A percentile compares a stretch with the other conserved stretches of the same genome.
phyloP scores from a whole-genome alignment of 2,888 invertebrate species.

The Andrena bicolor region DNA sequence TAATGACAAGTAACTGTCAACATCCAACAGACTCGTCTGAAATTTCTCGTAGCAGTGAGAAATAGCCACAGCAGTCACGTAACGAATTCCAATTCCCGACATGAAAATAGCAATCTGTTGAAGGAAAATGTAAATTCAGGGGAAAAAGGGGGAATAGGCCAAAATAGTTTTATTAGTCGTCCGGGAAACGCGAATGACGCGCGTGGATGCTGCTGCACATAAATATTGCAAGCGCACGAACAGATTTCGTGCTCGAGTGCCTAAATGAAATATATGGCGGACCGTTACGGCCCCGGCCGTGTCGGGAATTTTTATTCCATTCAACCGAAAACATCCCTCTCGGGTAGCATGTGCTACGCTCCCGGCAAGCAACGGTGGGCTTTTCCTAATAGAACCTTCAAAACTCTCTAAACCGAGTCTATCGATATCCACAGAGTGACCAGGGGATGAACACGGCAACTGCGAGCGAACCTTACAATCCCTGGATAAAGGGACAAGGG shows the following conservation, averaged over 20 bases:
- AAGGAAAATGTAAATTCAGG: neutral
- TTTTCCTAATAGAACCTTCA: slow-evolving; percentile 32
- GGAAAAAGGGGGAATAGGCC: neutral
- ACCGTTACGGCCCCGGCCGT: slow-evolving; percentile 28
- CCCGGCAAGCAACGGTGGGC: slow-evolving; percentile 33
- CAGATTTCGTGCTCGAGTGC: slow-evolving; percentile 58
- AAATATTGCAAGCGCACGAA: slow-evolving; percentile 57
- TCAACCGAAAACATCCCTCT: slow-evolving; percentile 36
- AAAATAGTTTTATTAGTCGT: slow-evolving; percentile 7
- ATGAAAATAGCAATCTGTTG: neutral
- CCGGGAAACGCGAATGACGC: slow-evolving; percentile 20
- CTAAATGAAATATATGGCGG: slow-evolving; percentile 47
- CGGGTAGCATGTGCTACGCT: neutral
- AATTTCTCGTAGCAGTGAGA: too few relatives aligned
- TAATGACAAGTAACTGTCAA: too few relatives aligned
- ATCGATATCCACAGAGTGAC: slow-evolving; percentile 21
- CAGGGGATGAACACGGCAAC: neutral
- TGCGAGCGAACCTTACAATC: slow-evolving; percentile 6
- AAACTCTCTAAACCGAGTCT: slow-evolving; percentile 32
- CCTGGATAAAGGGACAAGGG: neutral
- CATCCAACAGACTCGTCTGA: too few relatives aligned
- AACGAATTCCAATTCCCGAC: neutral
- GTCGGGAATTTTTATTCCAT: slow-evolving; percentile 51
- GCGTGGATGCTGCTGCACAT: slow-evolving; percentile 32
- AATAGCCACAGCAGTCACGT: too few relatives aligned